A percentile compares a stretch with the other conserved stretches of the same genome.
These are phyloP conservation scores for Tipula lateralis DNA, from an alignment of 2,888 invertebrate species.

Conservation along the genomic window DNA sequence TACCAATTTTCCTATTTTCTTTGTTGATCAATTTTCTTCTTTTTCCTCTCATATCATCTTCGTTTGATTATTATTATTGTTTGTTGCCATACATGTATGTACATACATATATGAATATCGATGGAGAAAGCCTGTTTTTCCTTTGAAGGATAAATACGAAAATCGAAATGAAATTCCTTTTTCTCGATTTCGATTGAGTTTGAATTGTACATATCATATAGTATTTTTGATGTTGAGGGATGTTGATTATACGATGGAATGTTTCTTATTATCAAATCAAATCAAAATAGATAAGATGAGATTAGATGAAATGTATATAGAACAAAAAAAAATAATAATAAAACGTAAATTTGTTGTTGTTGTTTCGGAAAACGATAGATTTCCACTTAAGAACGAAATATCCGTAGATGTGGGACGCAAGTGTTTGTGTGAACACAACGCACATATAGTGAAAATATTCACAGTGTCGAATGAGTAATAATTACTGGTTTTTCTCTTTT, in stretches of 20 bases:
- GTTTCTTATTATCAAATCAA: slow-evolving; percentile 1
- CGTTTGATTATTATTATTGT: background rate
- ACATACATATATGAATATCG: no score
- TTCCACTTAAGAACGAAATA: background rate
- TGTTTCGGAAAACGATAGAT: background rate
- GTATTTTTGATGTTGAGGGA: background rate
- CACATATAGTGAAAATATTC: background rate
- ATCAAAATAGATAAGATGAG: slow-evolving; percentile 24
- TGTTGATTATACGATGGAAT: slow-evolving; percentile 11
- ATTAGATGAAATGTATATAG: slow-evolving; percentile 12
- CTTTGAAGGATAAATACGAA: background rate
- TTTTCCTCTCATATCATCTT: background rate
- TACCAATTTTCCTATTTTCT: slow-evolving; percentile 12
- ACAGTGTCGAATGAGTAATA: background rate
- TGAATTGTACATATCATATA: background rate
- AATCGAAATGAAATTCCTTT: slow-evolving; percentile 6
- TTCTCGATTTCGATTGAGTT: slow-evolving; percentile 6
- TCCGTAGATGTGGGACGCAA: background rate
- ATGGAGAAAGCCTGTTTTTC: background rate
- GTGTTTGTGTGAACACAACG: background rate
- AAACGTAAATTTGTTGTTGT: slow-evolving; percentile 12
- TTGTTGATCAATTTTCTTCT: slow-evolving; percentile 4
- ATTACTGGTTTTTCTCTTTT: no score
- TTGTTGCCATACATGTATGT: background rate
- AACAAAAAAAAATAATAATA: background rate